These are phyloP conservation scores for Leiothrix lutea DNA, from an alignment of 2,113 vertebrate species.

Conservation along the genomic window DNA sequence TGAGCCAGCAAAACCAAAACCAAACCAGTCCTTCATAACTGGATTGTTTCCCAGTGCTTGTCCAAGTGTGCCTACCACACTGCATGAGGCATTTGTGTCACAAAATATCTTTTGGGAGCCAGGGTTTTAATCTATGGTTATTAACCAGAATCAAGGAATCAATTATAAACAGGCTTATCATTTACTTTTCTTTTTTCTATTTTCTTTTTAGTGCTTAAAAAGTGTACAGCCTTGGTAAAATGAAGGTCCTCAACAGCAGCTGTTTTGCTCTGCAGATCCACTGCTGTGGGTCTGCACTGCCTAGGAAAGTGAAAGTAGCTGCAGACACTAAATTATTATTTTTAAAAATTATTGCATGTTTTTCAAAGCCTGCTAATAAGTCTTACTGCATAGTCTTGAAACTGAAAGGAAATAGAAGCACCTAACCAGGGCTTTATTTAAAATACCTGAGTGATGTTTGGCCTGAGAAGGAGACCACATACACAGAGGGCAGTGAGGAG, in stretches of 20 bases:
- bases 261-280: neutral
- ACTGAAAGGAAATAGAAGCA: neutral
- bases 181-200: neutral
- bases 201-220: neutral
- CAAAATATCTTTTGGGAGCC: neutral
- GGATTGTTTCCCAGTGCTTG: neutral
- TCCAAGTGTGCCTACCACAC: too few species aligned
- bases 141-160: neutral
- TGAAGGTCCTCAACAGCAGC: neutral
- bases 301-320: neutral
- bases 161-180: accelerated
- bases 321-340: neutral
- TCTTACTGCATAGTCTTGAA: neutral
- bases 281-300: neutral
- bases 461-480: neutral
- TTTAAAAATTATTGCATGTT: neutral
- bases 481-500: neutral
- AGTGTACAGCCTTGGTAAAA: neutral
- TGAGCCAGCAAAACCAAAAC: neutral
- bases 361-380: neutral
- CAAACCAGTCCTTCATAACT: neutral
- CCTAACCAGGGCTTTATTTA: neutral
- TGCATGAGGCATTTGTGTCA: neutral
- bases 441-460: neutral
- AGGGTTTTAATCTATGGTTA: neutral